These are phyloP conservation scores for Carettochelys insculpta DNA, from an alignment of 2,113 vertebrate genomes.

Conservation along the genomic window DNA sequence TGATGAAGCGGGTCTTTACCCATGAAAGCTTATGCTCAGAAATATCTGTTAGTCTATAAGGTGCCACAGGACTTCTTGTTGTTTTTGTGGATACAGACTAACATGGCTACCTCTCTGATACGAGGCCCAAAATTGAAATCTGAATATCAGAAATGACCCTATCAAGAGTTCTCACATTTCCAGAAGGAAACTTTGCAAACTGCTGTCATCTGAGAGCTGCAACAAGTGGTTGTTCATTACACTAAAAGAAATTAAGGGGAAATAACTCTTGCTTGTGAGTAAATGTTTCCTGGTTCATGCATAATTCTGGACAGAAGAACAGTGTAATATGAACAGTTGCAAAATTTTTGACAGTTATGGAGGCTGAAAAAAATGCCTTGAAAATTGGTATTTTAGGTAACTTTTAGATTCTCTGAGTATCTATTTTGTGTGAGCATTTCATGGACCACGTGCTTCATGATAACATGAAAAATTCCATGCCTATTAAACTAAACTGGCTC, in stretches of 20 bases:
- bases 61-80: too few relatives aligned
- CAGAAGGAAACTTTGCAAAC: background rate
- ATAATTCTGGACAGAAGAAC: background rate
- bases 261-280: background rate
- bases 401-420: background rate
- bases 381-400: background rate
- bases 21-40: too few relatives aligned
- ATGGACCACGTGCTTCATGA: background rate
- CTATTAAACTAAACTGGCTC: background rate
- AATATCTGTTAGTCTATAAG: too few relatives aligned
- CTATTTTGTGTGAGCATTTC: background rate
- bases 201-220: background rate
- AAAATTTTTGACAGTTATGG: background rate
- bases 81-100: too few relatives aligned
- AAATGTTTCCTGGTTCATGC: background rate
- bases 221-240: background rate
- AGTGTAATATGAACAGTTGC: background rate
- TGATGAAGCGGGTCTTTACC: too few relatives aligned
- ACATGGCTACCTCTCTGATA: too few relatives aligned
- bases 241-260: background rate
- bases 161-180: background rate
- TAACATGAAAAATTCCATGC: background rate
- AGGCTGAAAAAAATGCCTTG: background rate
- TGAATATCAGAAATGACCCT: background rate
- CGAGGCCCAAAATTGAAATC: background rate